A percentile compares a stretch with the other conserved stretches of the same genome.
Conservation (phyloP, 2,888 invertebrate genomes). For the Drosophila mimica region DNA sequence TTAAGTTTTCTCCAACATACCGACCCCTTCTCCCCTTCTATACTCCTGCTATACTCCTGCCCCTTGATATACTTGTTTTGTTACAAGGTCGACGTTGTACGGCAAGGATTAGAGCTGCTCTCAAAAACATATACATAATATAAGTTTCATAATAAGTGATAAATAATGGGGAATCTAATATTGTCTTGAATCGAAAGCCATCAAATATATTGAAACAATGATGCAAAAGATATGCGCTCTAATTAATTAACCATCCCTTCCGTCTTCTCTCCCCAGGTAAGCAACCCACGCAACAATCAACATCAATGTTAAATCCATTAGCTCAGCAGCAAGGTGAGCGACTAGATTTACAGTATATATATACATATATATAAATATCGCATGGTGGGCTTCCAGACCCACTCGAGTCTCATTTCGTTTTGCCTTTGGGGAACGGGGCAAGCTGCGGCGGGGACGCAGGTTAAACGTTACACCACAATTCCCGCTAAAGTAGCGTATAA, state of each 20-base stretch:
- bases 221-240: constrained; percentile 12
- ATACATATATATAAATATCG: constrained; percentile 34
- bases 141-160: constrained; percentile 12
- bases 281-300: constrained; percentile 40
- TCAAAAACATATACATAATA: not conserved
- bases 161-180: not conserved
- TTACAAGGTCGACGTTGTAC: not conserved
- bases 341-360: constrained; percentile 41
- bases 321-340: constrained; percentile 45
- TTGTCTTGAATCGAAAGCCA: constrained; percentile 3
- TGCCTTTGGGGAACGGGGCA: not conserved
- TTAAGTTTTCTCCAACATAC: constrained; percentile 58
- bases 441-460: not conserved
- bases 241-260: constrained; percentile 41
- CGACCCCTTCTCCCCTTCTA: not conserved
- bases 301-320: constrained; percentile 42
- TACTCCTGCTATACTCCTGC: too few species aligned
- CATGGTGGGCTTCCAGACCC: constrained; percentile 13
- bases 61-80: constrained; percentile 3
- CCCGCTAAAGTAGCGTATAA: constrained; percentile 59
- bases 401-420: constrained; percentile 21
- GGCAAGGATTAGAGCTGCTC: constrained; percentile 16
- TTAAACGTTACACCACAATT: constrained; percentile 31
- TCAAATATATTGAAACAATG: constrained; percentile 23
- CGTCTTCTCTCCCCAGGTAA: constrained; percentile 38